phyloP scores from a whole-genome alignment of 2,888 invertebrate genomes.

The Rhorus exstirpatorius region DNA sequence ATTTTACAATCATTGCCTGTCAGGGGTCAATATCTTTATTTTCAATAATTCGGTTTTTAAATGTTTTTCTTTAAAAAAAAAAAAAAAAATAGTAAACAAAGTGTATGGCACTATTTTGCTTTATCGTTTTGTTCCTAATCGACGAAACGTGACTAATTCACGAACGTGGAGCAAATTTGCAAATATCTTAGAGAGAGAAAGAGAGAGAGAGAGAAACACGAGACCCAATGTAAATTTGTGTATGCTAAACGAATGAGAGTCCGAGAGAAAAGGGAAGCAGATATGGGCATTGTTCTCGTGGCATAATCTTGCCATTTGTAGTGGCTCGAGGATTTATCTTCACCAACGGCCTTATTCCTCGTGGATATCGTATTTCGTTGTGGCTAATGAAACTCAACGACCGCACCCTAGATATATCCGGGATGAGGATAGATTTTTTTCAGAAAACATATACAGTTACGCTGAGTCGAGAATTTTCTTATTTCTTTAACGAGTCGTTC shows the following conservation, averaged over 20 bases:
- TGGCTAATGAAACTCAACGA: slow-evolving; percentile 29
- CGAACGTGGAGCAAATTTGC: background rate
- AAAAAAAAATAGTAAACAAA: too few species aligned
- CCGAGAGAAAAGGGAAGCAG: slow-evolving; percentile 13
- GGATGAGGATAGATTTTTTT: background rate
- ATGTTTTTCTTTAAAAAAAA: too few species aligned
- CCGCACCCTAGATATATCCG: background rate
- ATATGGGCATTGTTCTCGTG: slow-evolving; percentile 5
- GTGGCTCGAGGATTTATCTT: slow-evolving; percentile 29
- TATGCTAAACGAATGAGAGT: slow-evolving; percentile 8
- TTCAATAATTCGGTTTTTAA: too few species aligned
- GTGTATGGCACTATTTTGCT: too few species aligned
- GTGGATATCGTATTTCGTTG: slow-evolving; percentile 46
- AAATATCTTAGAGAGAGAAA: too few species aligned
- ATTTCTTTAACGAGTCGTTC: background rate
- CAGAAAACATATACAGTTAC: background rate
- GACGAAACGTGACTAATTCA: slow-evolving; percentile 10
- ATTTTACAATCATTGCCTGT: too few species aligned
- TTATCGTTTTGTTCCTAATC: slow-evolving; percentile 2
- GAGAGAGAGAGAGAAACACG: too few species aligned
- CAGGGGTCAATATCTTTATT: too few species aligned
- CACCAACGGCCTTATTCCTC: background rate
- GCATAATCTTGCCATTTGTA: slow-evolving; percentile 7
- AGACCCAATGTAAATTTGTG: too few species aligned
- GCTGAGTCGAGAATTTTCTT: background rate